phyloP scores from a whole-genome alignment of 2,113 vertebrate genomes.

The Mohoua ochrocephala region DNA sequence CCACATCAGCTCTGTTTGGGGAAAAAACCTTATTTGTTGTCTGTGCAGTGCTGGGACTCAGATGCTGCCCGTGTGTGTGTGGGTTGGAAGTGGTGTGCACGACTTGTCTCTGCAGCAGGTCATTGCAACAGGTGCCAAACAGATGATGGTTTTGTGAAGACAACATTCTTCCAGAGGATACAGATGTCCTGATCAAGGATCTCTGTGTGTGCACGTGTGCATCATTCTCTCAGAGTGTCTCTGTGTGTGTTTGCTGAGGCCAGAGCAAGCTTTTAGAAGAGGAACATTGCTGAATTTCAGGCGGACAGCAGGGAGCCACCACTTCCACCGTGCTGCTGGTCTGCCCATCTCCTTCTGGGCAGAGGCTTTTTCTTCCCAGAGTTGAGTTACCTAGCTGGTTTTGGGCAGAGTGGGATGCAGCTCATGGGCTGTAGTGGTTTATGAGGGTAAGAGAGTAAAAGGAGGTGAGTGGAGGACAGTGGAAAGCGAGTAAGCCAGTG shows the following conservation, averaged over 20 bases:
- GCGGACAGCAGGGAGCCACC: not conserved
- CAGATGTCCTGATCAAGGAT: not conserved
- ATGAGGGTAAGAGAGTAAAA: not conserved
- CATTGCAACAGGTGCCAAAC: constrained; percentile 19
- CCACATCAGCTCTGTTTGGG: not conserved
- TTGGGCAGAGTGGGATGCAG: not conserved
- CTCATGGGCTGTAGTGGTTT: not conserved
- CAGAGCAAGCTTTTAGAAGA: not conserved
- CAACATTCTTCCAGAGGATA: not conserved
- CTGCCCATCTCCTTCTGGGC: not conserved
- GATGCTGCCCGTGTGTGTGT: rapidly evolving
- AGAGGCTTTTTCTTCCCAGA: not conserved
- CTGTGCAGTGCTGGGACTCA: not conserved
- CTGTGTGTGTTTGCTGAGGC: not conserved
- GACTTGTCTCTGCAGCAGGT: not conserved
- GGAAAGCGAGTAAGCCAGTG: not conserved
- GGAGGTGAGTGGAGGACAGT: not conserved
- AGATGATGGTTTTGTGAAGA: not conserved
- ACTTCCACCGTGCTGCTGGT: rapidly evolving
- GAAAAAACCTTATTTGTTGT: not conserved
- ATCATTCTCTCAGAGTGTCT: not conserved
- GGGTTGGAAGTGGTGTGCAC: not conserved
- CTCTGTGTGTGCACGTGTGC: rapidly evolving
- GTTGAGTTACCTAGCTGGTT: not conserved
- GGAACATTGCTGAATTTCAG: not conserved